phyloP scores from a whole-genome alignment of 2,888 invertebrate species.

The Rhingia rostrata region DNA sequence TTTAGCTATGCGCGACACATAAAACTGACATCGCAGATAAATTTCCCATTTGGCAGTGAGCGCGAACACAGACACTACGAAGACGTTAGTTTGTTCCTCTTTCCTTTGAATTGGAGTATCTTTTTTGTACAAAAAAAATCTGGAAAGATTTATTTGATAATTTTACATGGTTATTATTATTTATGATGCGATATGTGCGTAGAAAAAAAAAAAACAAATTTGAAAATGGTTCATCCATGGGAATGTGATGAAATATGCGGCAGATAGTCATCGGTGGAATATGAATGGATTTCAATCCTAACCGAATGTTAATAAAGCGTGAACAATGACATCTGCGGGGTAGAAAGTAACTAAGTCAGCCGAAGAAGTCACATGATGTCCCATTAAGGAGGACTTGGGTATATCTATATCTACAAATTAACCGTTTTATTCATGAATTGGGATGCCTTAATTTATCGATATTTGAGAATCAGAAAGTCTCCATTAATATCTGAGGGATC shows the following conservation, averaged over 20 bases:
- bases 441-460: no score
- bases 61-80: conserved; percentile 7
- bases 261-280: background rate
- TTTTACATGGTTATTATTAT: conserved; percentile 69
- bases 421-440: no score
- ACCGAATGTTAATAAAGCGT: background rate
- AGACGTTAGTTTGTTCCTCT: conserved; percentile 6
- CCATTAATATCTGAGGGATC: no score
- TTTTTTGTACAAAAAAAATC: conserved; percentile 40
- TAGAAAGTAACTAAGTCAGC: no score
- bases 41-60: conserved; percentile 69
- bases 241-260: conserved; percentile 44
- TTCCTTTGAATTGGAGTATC: conserved; percentile 2
- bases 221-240: conserved; percentile 25
- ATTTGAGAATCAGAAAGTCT: no score
- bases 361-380: background rate
- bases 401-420: no score
- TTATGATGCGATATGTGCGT: conserved; percentile 51
- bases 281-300: conserved; percentile 1
- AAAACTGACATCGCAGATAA: conserved; percentile 74
- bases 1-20: conserved; percentile 75
- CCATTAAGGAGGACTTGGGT: no score
- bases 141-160: conserved; percentile 72
- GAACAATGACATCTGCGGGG: background rate
- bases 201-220: background rate